These are phyloP conservation scores for Centruroides sculpturatus DNA, from an alignment of 1,140 invertebrate species.

Conservation along the genomic window DNA sequence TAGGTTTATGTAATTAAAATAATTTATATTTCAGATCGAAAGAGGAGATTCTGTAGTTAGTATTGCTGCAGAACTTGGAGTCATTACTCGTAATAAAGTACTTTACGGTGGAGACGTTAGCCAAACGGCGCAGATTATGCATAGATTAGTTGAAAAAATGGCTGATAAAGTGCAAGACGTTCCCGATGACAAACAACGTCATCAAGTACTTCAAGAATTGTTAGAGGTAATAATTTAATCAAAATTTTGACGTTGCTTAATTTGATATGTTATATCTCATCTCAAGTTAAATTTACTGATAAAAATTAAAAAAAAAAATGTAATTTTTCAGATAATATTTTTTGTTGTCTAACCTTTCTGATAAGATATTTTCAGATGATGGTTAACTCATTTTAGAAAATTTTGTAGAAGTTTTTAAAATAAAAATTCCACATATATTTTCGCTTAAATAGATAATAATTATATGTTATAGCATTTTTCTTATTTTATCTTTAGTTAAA, in stretches of 20 bases:
- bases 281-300: too few species aligned
- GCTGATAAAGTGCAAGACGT: slow-evolving; percentile 41
- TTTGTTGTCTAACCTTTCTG: too few species aligned
- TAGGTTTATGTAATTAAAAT: not conserved
- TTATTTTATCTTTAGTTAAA: too few species aligned
- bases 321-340: too few species aligned
- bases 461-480: too few species aligned
- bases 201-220: slow-evolving; percentile 6
- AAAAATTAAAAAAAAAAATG: too few species aligned
- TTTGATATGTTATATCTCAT: not conserved
- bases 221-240: slow-evolving; percentile 29
- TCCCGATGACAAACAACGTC: slow-evolving; percentile 31
- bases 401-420: too few species aligned
- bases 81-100: slow-evolving; percentile 69
- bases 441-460: too few species aligned
- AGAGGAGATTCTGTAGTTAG: slow-evolving; percentile 59
- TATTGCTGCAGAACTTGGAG: slow-evolving; percentile 62
- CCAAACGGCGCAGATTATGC: slow-evolving; percentile 74
- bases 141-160: slow-evolving; percentile 73
- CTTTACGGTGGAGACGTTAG: slow-evolving; percentile 75
- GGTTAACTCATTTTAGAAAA: too few species aligned
- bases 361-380: too few species aligned
- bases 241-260: not conserved
- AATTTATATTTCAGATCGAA: slow-evolving; percentile 32
- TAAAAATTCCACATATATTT: too few species aligned